Evolutionary conservation across 2,888 invertebrate species (phyloP).

Genomic region (Beris morrisii): DNA sequence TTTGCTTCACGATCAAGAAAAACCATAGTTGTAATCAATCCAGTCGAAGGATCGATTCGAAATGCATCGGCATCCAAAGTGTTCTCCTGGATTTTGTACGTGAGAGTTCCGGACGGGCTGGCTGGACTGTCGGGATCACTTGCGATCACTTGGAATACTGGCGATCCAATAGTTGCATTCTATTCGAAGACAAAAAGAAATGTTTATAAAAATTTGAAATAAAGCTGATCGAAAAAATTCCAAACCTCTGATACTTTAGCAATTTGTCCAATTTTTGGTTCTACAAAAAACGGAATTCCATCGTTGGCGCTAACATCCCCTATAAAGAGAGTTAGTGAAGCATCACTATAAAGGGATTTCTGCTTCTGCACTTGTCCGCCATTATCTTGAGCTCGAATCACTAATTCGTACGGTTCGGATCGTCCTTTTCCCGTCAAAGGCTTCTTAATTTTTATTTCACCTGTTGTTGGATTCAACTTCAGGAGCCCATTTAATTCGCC

Average conservation of each 20-base stretch:
- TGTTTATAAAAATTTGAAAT: background rate
- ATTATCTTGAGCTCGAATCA: slow-evolving; percentile 70
- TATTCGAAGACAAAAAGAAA: slow-evolving; percentile 46
- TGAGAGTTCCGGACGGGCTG: slow-evolving; percentile 72
- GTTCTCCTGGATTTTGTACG: slow-evolving; percentile 71
- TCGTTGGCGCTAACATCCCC: slow-evolving; percentile 81
- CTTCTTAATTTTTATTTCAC: slow-evolving; percentile 67
- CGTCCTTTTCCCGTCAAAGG: slow-evolving; percentile 75
- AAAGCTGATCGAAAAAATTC: background rate
- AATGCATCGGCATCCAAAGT: slow-evolving; percentile 67
- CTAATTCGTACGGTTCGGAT: slow-evolving; percentile 70
- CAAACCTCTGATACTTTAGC: slow-evolving; percentile 69
- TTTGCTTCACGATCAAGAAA: slow-evolving; percentile 74
- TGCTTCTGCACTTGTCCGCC: slow-evolving; percentile 61
- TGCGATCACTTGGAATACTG: slow-evolving; percentile 75
- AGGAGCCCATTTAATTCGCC: slow-evolving; percentile 74
- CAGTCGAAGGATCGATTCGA: slow-evolving; percentile 67
- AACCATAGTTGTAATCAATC: slow-evolving; percentile 70
- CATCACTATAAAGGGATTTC: slow-evolving; percentile 62
- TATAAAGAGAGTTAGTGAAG: slow-evolving; percentile 67
- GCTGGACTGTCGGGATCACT: slow-evolving; percentile 77
- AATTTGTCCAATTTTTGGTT: slow-evolving; percentile 70
- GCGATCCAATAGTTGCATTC: slow-evolving; percentile 72
- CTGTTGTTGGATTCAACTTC: slow-evolving; percentile 65
- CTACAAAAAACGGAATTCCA: slow-evolving; percentile 74